Evolutionary conservation across 1,140 invertebrate genomes (phyloP), one percentile per base, ranked within the genome.

Genomic region (Zaprionus lachaisei): DNA sequence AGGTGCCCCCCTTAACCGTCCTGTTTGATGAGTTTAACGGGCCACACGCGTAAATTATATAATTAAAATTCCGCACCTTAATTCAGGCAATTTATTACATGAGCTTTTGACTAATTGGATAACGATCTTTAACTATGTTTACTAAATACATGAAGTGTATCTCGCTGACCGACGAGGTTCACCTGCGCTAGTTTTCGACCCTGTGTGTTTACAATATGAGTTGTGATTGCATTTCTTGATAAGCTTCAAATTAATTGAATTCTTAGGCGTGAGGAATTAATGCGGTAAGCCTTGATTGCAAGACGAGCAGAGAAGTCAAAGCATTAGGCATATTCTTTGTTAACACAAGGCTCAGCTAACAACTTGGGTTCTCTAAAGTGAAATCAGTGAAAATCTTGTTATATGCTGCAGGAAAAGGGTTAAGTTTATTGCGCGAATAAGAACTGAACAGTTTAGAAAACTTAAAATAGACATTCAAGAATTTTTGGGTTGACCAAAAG

Each of bases 21-120:
- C 17, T 15, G 15, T 41, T 22, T 38, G 24, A 55, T 57, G 41
- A 47, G 7, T 58, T 47, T 58, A 6, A 28, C 55, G 74, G 80
- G 83, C 73, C 81, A 75, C 85, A 90, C 81, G 84, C 84, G 85
- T 85, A 91, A 92, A 92, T 92, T 92, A 92, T 92, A 85, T 92
- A 92, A 92, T 92, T 92, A 92, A 92, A 91, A 92, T 92, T 92
- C 90, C 90, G 78, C 90, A 92, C 90, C 90, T 92, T 92, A 91
- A 92, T 92, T 92, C 81, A 61, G 81, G 81, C 83, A 84, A 91
- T 91, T 90, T 90, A 90, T 90, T 90, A 90, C 82, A 90, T 74
- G 82, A 85, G 82, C 85, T 90, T 90, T 85, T 90, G 81, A 90
- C 85, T 90, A 90, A 90, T 90, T 90, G 85, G 85, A 90, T 90